Conservation (phyloP, 2,797 vertebrate species). For the Melanotaenia trifasciata region DNA sequence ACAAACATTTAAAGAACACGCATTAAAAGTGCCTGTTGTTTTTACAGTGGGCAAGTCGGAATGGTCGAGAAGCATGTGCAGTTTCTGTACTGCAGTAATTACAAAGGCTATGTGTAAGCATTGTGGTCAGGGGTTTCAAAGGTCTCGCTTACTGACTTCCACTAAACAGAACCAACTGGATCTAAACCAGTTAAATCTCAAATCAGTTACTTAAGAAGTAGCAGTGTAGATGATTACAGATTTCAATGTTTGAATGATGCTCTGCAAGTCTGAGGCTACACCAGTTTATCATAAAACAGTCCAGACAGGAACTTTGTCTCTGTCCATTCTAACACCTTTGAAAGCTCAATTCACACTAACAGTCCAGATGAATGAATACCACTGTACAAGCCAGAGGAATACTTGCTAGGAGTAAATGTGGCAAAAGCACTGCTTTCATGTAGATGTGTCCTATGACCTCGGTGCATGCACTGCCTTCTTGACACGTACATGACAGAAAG, state of each 20-base stretch:
- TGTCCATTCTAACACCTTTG: background rate
- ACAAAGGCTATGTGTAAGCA: slow-evolving; percentile 30
- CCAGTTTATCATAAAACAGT: background rate
- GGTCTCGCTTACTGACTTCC: background rate
- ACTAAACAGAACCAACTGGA: background rate
- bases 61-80: slow-evolving; percentile 22
- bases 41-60: slow-evolving; percentile 26
- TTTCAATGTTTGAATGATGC: background rate
- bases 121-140: background rate
- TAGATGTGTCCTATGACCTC: background rate
- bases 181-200: background rate
- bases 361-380: background rate
- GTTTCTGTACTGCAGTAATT: slow-evolving; percentile 10
- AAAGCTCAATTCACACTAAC: background rate
- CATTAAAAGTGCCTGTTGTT: slow-evolving; percentile 56
- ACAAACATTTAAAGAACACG: slow-evolving; percentile 71
- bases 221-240: background rate
- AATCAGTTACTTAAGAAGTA: background rate
- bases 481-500: background rate
- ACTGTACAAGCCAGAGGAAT: background rate
- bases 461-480: background rate
- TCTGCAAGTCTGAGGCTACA: background rate
- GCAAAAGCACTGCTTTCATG: background rate
- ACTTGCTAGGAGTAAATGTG: background rate
- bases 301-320: background rate